Evolutionary conservation across 2,797 vertebrate genomes (phyloP).

Genomic region (Lacerta bilineata): DNA sequence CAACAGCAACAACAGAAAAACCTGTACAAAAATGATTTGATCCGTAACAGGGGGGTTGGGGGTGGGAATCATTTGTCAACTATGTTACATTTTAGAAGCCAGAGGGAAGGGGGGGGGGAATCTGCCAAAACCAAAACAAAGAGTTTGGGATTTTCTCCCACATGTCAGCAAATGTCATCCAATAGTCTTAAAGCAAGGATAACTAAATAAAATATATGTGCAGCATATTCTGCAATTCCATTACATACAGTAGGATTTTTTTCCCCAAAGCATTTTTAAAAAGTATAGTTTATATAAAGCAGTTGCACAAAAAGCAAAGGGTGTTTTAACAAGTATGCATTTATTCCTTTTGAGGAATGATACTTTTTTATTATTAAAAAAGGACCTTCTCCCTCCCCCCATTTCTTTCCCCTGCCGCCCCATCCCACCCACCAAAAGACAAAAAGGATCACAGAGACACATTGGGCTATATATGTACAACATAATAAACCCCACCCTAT

Average conservation of each 20-base stretch:
- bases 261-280: constrained; percentile 86
- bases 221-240: constrained; percentile 92
- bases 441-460: constrained; percentile 88
- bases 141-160: constrained; percentile 86
- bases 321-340: constrained; percentile 86
- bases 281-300: constrained; percentile 96
- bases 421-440: constrained; percentile 76
- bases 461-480: constrained; percentile 92
- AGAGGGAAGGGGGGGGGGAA: constrained; percentile 37
- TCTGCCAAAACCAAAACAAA: constrained; percentile 70
- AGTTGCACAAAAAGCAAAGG: constrained; percentile 92
- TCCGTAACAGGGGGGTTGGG: constrained; percentile 87
- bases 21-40: constrained; percentile 93
- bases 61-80: constrained; percentile 88
- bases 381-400: constrained; percentile 72
- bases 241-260: constrained; percentile 95
- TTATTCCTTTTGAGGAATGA: constrained; percentile 88
- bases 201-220: constrained; percentile 95
- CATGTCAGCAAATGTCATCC: constrained; percentile 88
- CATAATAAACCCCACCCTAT: constrained; percentile 86
- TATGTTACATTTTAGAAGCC: constrained; percentile 96
- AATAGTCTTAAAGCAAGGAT: constrained; percentile 89
- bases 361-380: constrained; percentile 80
- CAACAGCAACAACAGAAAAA: constrained; percentile 81
- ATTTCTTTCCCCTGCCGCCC: constrained; percentile 53